These are phyloP conservation scores for Pyrrhura leucotis DNA, from an alignment of 2,797 vertebrate genomes.

Conservation along the genomic window DNA sequence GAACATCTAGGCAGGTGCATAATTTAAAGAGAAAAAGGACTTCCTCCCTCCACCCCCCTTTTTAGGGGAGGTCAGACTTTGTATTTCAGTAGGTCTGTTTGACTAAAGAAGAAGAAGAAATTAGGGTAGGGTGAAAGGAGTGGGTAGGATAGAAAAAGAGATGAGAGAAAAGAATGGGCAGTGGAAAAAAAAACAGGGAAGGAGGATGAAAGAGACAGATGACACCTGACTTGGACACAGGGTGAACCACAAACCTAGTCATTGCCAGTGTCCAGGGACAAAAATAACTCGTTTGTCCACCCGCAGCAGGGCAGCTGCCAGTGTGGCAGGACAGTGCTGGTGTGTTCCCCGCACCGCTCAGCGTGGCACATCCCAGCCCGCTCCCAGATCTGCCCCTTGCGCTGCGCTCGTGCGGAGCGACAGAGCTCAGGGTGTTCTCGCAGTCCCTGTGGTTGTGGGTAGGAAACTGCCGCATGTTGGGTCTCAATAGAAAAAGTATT, in stretches of 20 bases:
- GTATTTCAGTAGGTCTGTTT: background rate
- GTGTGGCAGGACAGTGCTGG: background rate
- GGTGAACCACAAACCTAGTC: constrained; percentile 29
- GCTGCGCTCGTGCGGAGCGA: background rate
- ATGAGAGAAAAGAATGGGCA: background rate
- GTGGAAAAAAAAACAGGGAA: background rate
- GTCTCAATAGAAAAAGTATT: constrained; percentile 72
- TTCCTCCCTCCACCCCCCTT: background rate
- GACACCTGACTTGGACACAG: constrained; percentile 21
- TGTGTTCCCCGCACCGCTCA: fast-evolving
- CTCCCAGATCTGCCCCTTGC: background rate
- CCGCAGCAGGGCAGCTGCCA: background rate
- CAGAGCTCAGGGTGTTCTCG: background rate
- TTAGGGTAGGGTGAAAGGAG: background rate
- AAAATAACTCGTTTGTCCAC: background rate
- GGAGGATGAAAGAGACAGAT: constrained; percentile 6
- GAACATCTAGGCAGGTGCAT: constrained; percentile 31
- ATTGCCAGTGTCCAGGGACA: constrained; percentile 7
- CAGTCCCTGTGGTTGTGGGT: constrained; percentile 65
- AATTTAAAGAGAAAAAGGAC: constrained; percentile 23
- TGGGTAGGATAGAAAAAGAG: background rate
- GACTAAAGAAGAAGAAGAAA: constrained; percentile 11
- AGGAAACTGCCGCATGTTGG: constrained; percentile 47
- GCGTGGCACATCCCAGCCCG: background rate
- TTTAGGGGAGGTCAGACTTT: constrained; percentile 1